Conservation (phyloP, 2,888 invertebrate species). For the Drosophila neutralis region DNA sequence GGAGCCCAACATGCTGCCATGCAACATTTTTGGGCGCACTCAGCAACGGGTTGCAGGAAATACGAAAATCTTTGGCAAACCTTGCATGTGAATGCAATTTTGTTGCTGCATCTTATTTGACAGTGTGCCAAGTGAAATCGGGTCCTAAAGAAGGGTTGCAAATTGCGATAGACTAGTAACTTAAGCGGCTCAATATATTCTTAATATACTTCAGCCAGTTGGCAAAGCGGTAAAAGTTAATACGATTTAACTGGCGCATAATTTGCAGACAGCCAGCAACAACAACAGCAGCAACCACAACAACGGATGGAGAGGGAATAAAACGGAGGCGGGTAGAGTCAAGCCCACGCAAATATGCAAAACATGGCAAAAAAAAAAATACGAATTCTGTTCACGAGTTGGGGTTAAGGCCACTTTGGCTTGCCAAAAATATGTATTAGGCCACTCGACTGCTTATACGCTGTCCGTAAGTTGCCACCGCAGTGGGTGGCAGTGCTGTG, state of each 20-base stretch:
- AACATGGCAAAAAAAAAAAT: slow-evolving; percentile 49
- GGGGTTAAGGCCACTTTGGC: slow-evolving; percentile 61
- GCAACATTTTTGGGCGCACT: slow-evolving; percentile 56
- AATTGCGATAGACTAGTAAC: slow-evolving; percentile 73
- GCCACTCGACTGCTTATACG: slow-evolving; percentile 68
- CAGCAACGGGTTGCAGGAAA: slow-evolving; percentile 24
- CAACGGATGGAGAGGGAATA: background rate
- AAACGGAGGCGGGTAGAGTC: background rate
- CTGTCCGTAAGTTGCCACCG: slow-evolving; percentile 5
- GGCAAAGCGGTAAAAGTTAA: slow-evolving; percentile 74
- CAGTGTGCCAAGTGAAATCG: slow-evolving; percentile 55
- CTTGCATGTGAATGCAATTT: slow-evolving; percentile 63
- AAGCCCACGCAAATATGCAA: slow-evolving; percentile 66
- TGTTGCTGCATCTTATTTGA: slow-evolving; percentile 43
- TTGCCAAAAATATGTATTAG: slow-evolving; percentile 77
- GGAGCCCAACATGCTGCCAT: slow-evolving; percentile 31
- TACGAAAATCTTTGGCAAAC: slow-evolving; percentile 49
- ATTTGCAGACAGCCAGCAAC: slow-evolving; percentile 50
- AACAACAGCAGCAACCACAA: slow-evolving; percentile 24
- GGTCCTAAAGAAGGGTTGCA: slow-evolving; percentile 4
- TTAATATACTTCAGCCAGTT: slow-evolving; percentile 74
- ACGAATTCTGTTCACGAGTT: slow-evolving; percentile 38
- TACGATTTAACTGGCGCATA: slow-evolving; percentile 76
- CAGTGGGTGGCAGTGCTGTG: slow-evolving; percentile 3
- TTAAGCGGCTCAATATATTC: slow-evolving; percentile 77